Evolutionary conservation across 2,797 vertebrate genomes (phyloP).

Genomic region (Xiphorhynchus erythropygius): DNA sequence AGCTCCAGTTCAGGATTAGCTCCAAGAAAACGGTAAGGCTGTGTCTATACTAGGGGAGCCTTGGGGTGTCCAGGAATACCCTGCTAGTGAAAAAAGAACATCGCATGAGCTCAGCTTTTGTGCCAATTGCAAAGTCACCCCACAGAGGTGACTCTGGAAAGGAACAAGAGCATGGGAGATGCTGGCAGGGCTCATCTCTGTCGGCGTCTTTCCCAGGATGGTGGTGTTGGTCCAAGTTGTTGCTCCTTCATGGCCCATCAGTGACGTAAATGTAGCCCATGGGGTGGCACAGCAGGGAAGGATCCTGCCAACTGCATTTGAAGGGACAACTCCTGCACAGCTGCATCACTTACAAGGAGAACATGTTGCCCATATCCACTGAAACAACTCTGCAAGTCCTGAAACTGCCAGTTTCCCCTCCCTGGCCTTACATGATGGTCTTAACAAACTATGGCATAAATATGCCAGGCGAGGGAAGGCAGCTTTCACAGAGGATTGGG

Average conservation of each 20-base stretch:
- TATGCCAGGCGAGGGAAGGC: conserved; percentile 8
- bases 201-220: background rate
- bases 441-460: conserved; percentile 49
- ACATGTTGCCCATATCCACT: fast-evolving
- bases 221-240: background rate
- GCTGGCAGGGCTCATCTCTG: background rate
- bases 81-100: background rate
- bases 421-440: background rate
- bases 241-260: background rate
- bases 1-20: background rate
- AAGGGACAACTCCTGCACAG: background rate
- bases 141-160: fast-evolving
- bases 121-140: background rate
- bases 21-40: background rate
- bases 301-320: background rate
- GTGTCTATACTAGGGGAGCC: background rate
- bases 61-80: background rate
- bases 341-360: background rate
- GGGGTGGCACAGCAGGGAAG: background rate
- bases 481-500: background rate
- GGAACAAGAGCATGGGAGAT: background rate
- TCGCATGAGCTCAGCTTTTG: background rate
- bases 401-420: conserved; percentile 6
- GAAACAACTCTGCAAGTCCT: background rate
- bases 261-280: background rate